These are phyloP conservation scores for Myiopsitta monachus DNA, from an alignment of 2,113 vertebrate species.

Conservation along the genomic window DNA sequence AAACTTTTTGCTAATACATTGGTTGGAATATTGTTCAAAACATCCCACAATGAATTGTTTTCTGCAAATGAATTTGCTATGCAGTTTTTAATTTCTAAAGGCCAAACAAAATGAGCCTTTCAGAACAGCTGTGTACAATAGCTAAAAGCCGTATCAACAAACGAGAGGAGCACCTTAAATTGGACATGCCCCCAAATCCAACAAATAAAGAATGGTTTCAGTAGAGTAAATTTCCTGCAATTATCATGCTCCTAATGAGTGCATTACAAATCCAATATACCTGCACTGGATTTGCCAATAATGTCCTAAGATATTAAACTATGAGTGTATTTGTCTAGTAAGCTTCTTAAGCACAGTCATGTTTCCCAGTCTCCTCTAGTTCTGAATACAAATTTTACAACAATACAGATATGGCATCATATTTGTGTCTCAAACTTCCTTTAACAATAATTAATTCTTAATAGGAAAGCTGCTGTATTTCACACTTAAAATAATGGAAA, in stretches of 20 bases:
- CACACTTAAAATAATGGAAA: conserved; percentile 7
- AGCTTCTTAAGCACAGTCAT: background rate
- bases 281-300: background rate
- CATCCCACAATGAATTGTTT: background rate
- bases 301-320: background rate
- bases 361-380: background rate
- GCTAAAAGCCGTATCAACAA: background rate
- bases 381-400: background rate
- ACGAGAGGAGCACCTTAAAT: background rate
- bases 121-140: background rate
- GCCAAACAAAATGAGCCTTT: background rate
- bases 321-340: background rate
- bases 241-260: background rate
- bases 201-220: background rate
- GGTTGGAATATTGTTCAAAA: background rate
- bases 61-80: background rate
- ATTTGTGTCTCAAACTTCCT: background rate
- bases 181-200: background rate
- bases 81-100: background rate
- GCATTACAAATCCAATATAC: background rate
- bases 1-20: background rate
- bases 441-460: conserved; percentile 12
- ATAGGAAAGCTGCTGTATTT: background rate
- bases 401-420: background rate
- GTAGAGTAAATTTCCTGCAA: background rate